Base-by-base conservation (phyloP, 1,140 invertebrate genomes). In the Drosophila nebulosa region DNA sequence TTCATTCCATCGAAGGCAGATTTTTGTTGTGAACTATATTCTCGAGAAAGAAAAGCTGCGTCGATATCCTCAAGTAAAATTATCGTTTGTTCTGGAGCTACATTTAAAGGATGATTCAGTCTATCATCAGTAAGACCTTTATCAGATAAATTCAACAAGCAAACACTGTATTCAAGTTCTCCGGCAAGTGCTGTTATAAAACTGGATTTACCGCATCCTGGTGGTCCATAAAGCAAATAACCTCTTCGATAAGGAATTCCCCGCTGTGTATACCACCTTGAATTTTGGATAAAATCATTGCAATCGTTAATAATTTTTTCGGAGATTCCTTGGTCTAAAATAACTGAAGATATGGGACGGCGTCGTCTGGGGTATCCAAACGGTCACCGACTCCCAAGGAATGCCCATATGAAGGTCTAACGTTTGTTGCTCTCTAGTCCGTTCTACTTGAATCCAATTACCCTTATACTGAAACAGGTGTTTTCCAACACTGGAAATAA, bases 161-260 rank as follows among this genome's bases (percentile, higher is more conserved):
- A 99, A 71, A 99, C 99, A 65, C 97, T 96, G 91, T 98, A 98
- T 78, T 99, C 97, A 50, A 99, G 91, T 93, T 98, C 95, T n/a
- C 98, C 98, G 59, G 98, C 98, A 62, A 99, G 92, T 1, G 97
- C 97, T 72, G 96, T 98, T 65, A 99, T 99, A 88, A 97, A 99
- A 35, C 98, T 99, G 2, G 97, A 99, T 94, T 99, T 99, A 9
- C 98, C 98, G 93, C 98, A 99, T n/a, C 99, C 99, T 2, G 99
- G 98, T 12, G 98, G 98, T 1, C 99, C 99, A 92, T 99, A 94
- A 0, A 99, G 92, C 22, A 99, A 93, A 92, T 99, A 99, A 1
- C 98, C 96, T 92, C 95, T 93, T 76, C 95, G 92, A 86, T 96
- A 96, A 1, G 95, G 95, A 64, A 96, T 96, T 10, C 95, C 98